Percentiles rank a stretch among this genome's conserved stretches.
These are phyloP conservation scores for Felis chaus DNA, from an alignment of 2,113 vertebrate species.

Conservation along the genomic window DNA sequence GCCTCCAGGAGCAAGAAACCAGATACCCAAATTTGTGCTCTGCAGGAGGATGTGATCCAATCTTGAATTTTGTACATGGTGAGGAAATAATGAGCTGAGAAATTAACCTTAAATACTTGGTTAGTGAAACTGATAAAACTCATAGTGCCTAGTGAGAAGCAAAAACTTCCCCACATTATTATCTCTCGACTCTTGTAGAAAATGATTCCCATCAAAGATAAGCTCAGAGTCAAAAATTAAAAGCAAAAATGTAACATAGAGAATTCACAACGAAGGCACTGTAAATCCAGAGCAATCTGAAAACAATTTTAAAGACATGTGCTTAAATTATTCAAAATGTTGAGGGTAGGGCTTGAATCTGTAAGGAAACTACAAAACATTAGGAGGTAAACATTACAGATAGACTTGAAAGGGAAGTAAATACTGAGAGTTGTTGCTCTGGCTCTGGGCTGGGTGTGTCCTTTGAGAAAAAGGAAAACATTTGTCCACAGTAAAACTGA, in stretches of 20 bases:
- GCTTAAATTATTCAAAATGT: slow-evolving; percentile 18
- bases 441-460: neutral
- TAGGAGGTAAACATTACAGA: neutral
- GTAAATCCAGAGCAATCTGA: neutral
- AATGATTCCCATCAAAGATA: neutral
- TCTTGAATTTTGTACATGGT: neutral
- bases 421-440: neutral
- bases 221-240: neutral
- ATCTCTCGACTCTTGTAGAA: neutral
- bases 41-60: neutral
- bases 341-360: neutral
- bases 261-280: neutral
- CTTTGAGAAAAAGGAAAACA: neutral
- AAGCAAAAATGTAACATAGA: neutral
- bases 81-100: neutral
- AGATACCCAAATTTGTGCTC: neutral
- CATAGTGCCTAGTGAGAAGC: neutral
- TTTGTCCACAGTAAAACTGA: neutral
- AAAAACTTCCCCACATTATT: neutral
- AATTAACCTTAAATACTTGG: neutral
- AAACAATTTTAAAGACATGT: neutral
- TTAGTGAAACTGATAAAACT: neutral
- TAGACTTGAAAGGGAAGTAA: neutral
- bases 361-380: neutral
- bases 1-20: neutral